Evolutionary conservation across 2,113 vertebrate species (phyloP), one percentile per base, ranked within the genome.

Genomic region (Gallinago jamesoni): DNA sequence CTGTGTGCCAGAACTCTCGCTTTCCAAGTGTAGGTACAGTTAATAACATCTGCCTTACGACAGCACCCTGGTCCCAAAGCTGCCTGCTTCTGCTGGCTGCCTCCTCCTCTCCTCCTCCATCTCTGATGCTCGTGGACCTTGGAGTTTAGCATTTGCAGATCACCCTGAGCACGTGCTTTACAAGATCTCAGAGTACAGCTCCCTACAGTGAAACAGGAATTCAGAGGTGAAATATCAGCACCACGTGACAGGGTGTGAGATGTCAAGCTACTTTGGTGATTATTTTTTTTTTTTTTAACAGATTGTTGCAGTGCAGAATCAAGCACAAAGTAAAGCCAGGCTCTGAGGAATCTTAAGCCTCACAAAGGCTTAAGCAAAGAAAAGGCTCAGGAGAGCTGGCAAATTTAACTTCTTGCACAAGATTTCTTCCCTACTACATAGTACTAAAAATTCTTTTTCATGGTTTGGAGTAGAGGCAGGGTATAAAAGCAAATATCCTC

Each of bases 221-320:
- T 88, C 39, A 59, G 37, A 74, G 52, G 52, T 57, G 12, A 93
- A 95, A 39, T 23, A 86, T 8, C 80, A 87, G 64, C 60, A 79
- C 22, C 16, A 57, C 12, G 9, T 18, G 55, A 62, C 59, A 74
- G 22, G 19, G 56, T 33, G 39, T 35, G 31, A 82, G 33, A 14
- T 41, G 35, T 67, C n/a, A 64, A 56, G 23, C 21, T 39, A 20
- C 83, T 50, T 8, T 0, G 5, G 66, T 14, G 11, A 14, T 33
- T 41, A 41, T 86, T 92, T 43, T 33, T 30, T 28, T 25, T n/a
- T n/a, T 76, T 68, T 47, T 60, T 59, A n/a, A 50, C n/a, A n/a
- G n/a, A 45, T 33, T 43, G 21, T 35, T 86, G 33, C 37, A 74
- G 16, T 27, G n/a, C 37, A 86, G 39, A 79, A 77, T 81, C 12